Base-by-base conservation (phyloP, 2,888 invertebrate species). In the Dicycla oo region DNA sequence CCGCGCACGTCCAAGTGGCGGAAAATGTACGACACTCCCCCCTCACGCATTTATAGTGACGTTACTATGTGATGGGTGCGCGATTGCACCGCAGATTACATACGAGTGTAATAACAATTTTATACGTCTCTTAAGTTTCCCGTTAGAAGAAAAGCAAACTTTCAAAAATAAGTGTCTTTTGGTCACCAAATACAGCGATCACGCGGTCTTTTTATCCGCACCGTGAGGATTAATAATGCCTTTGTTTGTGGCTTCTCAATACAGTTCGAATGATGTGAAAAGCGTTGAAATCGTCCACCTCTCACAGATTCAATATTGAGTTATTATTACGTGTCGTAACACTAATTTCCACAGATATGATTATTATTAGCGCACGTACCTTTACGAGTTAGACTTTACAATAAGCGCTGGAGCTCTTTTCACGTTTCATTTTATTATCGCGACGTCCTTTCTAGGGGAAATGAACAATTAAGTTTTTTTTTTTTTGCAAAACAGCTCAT, bases 1-100 rank as follows among this genome's bases (percentile, higher is more conserved):
- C 97, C 95, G 97, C 97, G 97, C 97, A 97, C 96, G 97, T 97
- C 91, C 97, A 97, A 96, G 97, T 98, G 97, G 97, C 94, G 92
- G 95, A 95, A 89, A 95, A 95, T 93, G 95, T 95, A 96, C 95
- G 95, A 91, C 94, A 93, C 92, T 80, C 62, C 72, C 81, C 85
- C 84, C 85, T 81, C 88, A 87, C 87, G 86, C 88, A 89, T 90
- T 87, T 78, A 82, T 84, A 84, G 83, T 82, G 81, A 82, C 78
- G 76, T 78, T 77, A 66, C n/a, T 6, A 65, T 69, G 74, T 82
- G 81, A 76, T 71, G 60, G 82, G 75, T 84, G 84, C 57, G 73
- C 80, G 82, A 80, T 83, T 82, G 75, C 76, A 80, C 76, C 71
- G 64, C 40, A 13, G 34, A 53, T 69, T 68, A 68, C 68, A 68